These are phyloP conservation scores for Tragelaphus eurycerus DNA, from an alignment of 2,797 vertebrate genomes.

Conservation along the genomic window DNA sequence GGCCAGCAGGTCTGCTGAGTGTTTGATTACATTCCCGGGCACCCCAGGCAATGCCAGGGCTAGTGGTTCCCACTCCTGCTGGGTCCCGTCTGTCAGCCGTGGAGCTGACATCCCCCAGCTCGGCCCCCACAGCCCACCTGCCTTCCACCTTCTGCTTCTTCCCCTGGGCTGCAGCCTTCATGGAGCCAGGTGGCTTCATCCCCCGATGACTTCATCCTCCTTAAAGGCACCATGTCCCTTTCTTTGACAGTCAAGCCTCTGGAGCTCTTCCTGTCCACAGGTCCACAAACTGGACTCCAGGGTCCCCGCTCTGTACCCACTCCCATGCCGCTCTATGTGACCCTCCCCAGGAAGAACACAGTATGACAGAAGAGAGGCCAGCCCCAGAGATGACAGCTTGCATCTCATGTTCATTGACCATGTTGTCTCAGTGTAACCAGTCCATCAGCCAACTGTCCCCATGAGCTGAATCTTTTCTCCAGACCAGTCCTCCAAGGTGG, in stretches of 20 bases:
- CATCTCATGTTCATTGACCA: not conserved
- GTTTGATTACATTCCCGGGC: slow-evolving; percentile 60
- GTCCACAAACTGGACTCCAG: not conserved
- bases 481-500: not conserved
- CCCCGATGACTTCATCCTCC: slow-evolving; percentile 83
- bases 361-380: not conserved
- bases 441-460: not conserved
- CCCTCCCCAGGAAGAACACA: not conserved
- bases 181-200: slow-evolving; percentile 78
- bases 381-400: not conserved
- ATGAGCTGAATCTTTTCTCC: not conserved
- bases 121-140: slow-evolving; percentile 79
- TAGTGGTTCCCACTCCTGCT: slow-evolving; percentile 60
- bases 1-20: slow-evolving; percentile 62
- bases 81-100: slow-evolving; percentile 80
- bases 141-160: slow-evolving; percentile 81
- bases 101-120: slow-evolving; percentile 74
- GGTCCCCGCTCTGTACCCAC: not conserved
- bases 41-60: slow-evolving; percentile 66
- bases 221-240: slow-evolving; percentile 79
- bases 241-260: slow-evolving; percentile 40
- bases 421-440: not conserved
- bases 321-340: not conserved
- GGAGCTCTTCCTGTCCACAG: not conserved
- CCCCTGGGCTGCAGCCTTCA: slow-evolving; percentile 68